Base-by-base conservation (phyloP, 1,140 invertebrate species). In the Sycophila sp. region DNA sequence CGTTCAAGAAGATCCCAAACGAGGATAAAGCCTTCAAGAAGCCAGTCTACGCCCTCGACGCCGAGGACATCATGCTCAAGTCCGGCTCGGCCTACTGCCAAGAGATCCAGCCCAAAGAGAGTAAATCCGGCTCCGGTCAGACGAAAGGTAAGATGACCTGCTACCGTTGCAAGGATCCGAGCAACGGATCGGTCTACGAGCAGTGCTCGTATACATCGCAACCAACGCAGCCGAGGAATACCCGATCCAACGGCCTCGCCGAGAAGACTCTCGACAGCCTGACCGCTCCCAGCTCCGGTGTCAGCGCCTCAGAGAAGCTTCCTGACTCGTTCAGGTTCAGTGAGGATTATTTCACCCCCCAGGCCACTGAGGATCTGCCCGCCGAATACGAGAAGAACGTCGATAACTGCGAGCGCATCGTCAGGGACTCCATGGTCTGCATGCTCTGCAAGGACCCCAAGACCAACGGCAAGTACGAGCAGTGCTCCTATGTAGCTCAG, bases 401-500 rank as follows among this genome's bases (percentile, higher is more conserved):
- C 49, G 62, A 60, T 19, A 22, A 45, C 7, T 69, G 53, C 49
- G 53, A 63, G 42, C 51, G 51, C 32, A n/a, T 91, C 0, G 81
- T 88, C 42, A 90, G 87, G 76, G 88, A 92, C 76, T 89, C 89
- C 5, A 91, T 91, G 89, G 87, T 89, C 4, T 94, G 92, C 77
- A 90, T 88, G 79, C 84, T 91, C 1, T 94, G 92, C 77, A 87
- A 89, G 76, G 88, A 93, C 75, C 86, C 88, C 0, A 89, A 91
- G 79, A 92, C 89, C n/a, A 90, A 90, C 26, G 91, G 89, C 4
- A 91, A 91, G 67, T 93, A 90, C 77, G 91, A 94, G 82, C 90
- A 91, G 55, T 93, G 92, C 75, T 90, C 91, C 0, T 94, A 93
- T 78, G 88, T 89, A 5, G 84, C 88, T 13, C 84, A 88, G 73